phyloP scores from a whole-genome alignment of 2,888 invertebrate species.

The Diaprepes abbreviatus region DNA sequence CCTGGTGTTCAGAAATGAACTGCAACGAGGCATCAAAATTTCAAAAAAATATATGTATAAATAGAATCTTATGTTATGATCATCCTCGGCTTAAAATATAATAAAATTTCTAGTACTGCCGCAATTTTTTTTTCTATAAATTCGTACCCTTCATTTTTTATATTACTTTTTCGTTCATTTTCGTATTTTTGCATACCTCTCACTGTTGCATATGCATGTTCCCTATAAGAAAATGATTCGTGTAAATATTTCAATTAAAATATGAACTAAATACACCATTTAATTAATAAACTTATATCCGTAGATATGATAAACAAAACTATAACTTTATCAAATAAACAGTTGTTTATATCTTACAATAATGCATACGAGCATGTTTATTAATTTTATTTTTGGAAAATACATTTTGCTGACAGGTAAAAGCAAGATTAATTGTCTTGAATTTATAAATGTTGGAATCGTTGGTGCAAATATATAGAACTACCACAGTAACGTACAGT shows the following conservation, averaged over 20 bases:
- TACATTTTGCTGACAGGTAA: not conserved
- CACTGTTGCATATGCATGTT: slow-evolving; percentile 4
- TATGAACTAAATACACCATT: not conserved
- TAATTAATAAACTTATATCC: not conserved
- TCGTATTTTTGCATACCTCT: slow-evolving; percentile 5
- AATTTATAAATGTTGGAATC: no score
- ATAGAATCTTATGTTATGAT: no score
- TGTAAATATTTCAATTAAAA: not conserved
- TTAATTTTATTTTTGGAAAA: not conserved
- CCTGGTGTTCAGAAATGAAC: no score
- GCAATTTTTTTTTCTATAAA: no score
- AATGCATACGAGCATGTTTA: not conserved
- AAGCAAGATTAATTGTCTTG: no score
- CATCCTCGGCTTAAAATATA: no score
- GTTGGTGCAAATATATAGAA: no score
- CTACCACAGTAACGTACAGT: no score
- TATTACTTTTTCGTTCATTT: not conserved
- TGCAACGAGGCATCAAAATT: no score
- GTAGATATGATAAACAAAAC: not conserved
- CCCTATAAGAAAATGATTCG: not conserved
- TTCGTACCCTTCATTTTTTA: no score
- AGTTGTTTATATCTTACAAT: not conserved
- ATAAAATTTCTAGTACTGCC: no score
- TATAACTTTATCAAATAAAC: not conserved
- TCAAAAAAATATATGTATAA: no score